Base-by-base conservation (phyloP, 2,113 vertebrate genomes). In the Piliocolobus tephrosceles region DNA sequence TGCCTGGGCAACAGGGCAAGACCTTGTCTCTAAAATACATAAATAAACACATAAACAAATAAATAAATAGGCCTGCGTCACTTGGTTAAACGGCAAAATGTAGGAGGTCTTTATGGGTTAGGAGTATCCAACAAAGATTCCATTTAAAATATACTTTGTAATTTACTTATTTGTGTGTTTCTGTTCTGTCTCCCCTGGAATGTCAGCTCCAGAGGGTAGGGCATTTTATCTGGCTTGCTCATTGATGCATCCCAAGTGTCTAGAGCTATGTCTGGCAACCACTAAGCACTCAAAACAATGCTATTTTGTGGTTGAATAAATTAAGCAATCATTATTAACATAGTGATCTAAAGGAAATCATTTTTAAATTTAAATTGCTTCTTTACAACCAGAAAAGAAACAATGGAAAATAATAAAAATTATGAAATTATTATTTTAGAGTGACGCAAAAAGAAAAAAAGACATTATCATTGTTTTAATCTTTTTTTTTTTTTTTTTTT, bases 301-400 rank as follows among this genome's bases (percentile, higher is more conserved):
- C 17, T 20, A 58, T 76, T 30, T 68, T 73, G 17, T 52, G 27
- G 14, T 55, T 55, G 75, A 79, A 91, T 43, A 87, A 64, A 72
- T 95, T 25, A 72, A 89, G 78, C 27, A 52, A 81, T 82, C 14
- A 70, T 83, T 83, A 47, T 55, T 87, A 84, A 87, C 38, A 61
- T 13, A 30, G 4, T 50, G n/a, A 57, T 75, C 45, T 82, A 85
- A 76, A 84, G 57, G 35, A 85, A 82, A 40, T 90, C 50, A 55
- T 80, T 92, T 92, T 82, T 50, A 17, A 66, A 85, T 50, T 78
- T 70, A 94, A 94, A 94, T 84, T 45, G 13, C 47, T 86, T 93
- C 75, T 78, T 97, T 92, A 75, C 57, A 58, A 58, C 83, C 40
- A 76, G 92, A 91, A 92, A 52, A 93, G 40, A 93, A 92, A 84